Percentiles rank a stretch among this genome's conserved stretches.
These are phyloP conservation scores for Anarrhichthys ocellatus DNA, from an alignment of 2,113 vertebrate species.

Conservation along the genomic window DNA sequence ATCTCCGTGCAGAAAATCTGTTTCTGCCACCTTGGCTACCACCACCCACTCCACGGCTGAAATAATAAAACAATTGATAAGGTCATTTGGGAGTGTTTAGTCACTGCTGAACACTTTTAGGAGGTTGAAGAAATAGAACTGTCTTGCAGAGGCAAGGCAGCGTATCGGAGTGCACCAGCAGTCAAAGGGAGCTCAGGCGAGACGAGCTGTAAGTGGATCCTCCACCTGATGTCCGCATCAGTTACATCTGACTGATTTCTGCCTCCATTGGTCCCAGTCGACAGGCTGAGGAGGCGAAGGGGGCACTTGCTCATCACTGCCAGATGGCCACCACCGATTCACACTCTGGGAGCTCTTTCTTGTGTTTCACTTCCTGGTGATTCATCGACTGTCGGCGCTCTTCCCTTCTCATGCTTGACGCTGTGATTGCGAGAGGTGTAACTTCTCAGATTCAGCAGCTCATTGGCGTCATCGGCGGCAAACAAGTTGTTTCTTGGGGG, in stretches of 20 bases:
- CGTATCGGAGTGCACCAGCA: slow-evolving; percentile 75
- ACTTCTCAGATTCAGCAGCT: slow-evolving; percentile 4
- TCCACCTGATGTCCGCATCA: slow-evolving; percentile 84
- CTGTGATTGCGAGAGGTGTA: slow-evolving; percentile 9
- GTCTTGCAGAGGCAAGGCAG: slow-evolving; percentile 75
- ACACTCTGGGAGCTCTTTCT: slow-evolving; percentile 27
- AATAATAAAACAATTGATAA: slow-evolving; percentile 79
- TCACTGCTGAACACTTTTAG: slow-evolving; percentile 73
- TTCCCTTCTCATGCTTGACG: slow-evolving; percentile 9
- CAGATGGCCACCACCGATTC: slow-evolving; percentile 57
- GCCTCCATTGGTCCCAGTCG: slow-evolving; percentile 73
- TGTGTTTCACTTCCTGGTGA: slow-evolving; percentile 45
- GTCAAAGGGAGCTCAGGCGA: slow-evolving; percentile 80
- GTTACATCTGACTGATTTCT: slow-evolving; percentile 81
- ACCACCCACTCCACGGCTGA: slow-evolving; percentile 35
- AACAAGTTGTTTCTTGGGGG: background rate
- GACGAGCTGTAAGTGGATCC: slow-evolving; percentile 81
- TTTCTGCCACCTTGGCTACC: slow-evolving; percentile 44
- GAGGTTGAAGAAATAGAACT: slow-evolving; percentile 77
- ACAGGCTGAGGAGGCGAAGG: slow-evolving; percentile 57
- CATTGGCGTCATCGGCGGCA: background rate
- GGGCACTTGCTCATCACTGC: slow-evolving; percentile 59
- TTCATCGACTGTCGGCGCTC: slow-evolving; percentile 25
- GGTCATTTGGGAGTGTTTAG: slow-evolving; percentile 79
- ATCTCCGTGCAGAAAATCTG: slow-evolving; percentile 50